These are phyloP conservation scores for Cetoscarus ocellatus DNA, from an alignment of 2,797 vertebrate genomes.

Conservation along the genomic window DNA sequence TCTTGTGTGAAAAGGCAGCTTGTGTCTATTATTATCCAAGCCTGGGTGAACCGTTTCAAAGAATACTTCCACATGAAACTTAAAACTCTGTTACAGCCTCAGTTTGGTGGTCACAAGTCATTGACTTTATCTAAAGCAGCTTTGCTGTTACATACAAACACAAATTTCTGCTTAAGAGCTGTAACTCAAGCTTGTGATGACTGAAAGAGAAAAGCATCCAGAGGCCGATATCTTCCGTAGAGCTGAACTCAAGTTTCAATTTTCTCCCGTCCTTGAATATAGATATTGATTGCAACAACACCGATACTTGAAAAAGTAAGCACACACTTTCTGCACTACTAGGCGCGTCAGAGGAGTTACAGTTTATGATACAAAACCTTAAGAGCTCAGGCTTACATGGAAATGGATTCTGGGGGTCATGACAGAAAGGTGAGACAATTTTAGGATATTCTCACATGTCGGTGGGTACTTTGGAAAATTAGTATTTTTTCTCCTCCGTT, in stretches of 20 bases:
- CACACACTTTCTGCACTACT: neutral
- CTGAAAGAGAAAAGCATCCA: slow-evolving; percentile 38
- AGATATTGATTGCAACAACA: slow-evolving; percentile 65
- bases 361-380: too few relatives aligned
- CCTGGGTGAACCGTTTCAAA: slow-evolving; percentile 63
- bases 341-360: neutral
- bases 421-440: too few relatives aligned
- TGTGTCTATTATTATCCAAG: slow-evolving; percentile 72
- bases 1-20: slow-evolving; percentile 60
- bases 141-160: slow-evolving; percentile 53
- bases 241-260: slow-evolving; percentile 49
- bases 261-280: slow-evolving; percentile 42
- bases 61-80: slow-evolving; percentile 62
- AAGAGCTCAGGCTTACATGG: too few relatives aligned
- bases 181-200: slow-evolving; percentile 54
- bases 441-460: neutral
- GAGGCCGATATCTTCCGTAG: slow-evolving; percentile 24
- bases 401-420: too few relatives aligned
- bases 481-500: too few relatives aligned
- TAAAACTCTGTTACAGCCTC: slow-evolving; percentile 48
- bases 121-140: slow-evolving; percentile 56
- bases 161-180: slow-evolving; percentile 54
- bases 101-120: slow-evolving; percentile 49
- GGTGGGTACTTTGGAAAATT: too few relatives aligned
- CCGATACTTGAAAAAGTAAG: slow-evolving; percentile 8